Evolutionary conservation across 2,113 vertebrate species (phyloP).

Genomic region (Andinoacara biseriatus): DNA sequence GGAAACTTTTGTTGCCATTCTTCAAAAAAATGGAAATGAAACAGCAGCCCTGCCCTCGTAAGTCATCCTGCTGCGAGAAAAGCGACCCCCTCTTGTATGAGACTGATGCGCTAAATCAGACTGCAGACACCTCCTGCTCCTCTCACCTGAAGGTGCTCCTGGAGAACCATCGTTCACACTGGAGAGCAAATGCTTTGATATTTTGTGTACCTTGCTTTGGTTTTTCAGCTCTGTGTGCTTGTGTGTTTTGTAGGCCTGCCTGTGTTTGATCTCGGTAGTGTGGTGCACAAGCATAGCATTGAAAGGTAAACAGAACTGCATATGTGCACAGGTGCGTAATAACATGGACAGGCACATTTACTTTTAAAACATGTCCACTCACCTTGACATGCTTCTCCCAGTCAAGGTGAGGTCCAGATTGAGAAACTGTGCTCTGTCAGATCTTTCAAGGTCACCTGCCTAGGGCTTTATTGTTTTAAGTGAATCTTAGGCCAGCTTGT

Average conservation of each 20-base stretch:
- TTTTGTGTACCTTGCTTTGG: constrained; percentile 27
- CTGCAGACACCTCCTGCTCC: constrained; percentile 42
- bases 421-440: neutral
- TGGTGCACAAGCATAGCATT: neutral
- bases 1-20: constrained; percentile 42
- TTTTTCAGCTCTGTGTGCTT: neutral
- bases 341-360: neutral
- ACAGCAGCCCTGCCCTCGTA: constrained; percentile 44
- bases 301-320: constrained; percentile 15
- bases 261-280: constrained; percentile 46
- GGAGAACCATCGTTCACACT: constrained; percentile 59
- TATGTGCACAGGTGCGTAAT: constrained; percentile 2
- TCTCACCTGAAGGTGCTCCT: constrained; percentile 53
- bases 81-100: constrained; percentile 52
- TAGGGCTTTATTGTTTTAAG: constrained; percentile 16
- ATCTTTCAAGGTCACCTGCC: constrained; percentile 16
- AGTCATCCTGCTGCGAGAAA: constrained; percentile 55
- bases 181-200: constrained; percentile 48
- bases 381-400: neutral
- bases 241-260: neutral
- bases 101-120: constrained; percentile 72
- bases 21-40: constrained; percentile 69
- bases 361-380: neutral
- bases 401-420: neutral
- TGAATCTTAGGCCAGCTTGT: constrained; percentile 21